A percentile compares a stretch with the other conserved stretches of the same genome.
These are phyloP conservation scores for Ennomos fuscantarius DNA, from an alignment of 2,888 invertebrate genomes.

Conservation along the genomic window DNA sequence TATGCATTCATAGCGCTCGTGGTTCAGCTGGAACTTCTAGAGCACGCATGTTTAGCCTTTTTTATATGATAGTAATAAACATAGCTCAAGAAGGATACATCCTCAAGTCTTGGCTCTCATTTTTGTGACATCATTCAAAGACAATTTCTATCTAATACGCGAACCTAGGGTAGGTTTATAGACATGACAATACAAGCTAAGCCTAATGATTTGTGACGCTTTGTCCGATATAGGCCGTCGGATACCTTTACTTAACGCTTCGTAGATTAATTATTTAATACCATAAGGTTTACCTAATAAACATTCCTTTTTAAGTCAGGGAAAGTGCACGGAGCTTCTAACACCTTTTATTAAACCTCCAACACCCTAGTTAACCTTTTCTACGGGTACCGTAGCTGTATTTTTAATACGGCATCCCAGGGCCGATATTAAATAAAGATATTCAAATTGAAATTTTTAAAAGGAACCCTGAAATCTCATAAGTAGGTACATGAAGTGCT, in stretches of 20 bases:
- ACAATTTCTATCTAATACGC: constrained; percentile 4
- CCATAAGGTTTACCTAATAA: constrained; percentile 26
- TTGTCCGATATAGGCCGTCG: constrained; percentile 12
- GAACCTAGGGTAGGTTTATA: not conserved
- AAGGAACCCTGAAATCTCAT: constrained; percentile 51
- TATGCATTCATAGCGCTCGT: constrained; percentile 70
- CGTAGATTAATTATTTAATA: constrained; percentile 40
- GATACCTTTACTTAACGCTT: constrained; percentile 24
- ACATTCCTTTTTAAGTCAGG: constrained; percentile 36
- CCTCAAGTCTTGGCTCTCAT: no score
- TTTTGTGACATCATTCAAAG: no score
- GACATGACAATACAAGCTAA: constrained; percentile 2
- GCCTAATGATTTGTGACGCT: constrained; percentile 18
- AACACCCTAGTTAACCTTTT: constrained; percentile 43
- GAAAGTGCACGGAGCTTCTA: constrained; percentile 38
- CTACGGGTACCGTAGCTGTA: constrained; percentile 33
- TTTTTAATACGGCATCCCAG: constrained; percentile 36
- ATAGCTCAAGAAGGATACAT: no score
- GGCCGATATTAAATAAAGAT: constrained; percentile 33
- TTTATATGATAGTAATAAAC: constrained; percentile 27
- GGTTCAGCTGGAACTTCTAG: constrained; percentile 58
- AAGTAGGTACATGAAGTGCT: constrained; percentile 46
- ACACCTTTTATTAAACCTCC: constrained; percentile 41
- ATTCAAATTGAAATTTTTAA: constrained; percentile 32
- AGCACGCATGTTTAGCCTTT: constrained; percentile 11